A percentile compares a stretch with the other conserved stretches of the same genome.
Evolutionary conservation across 2,888 invertebrate genomes (phyloP).

Genomic region (Agrochola macilenta): DNA sequence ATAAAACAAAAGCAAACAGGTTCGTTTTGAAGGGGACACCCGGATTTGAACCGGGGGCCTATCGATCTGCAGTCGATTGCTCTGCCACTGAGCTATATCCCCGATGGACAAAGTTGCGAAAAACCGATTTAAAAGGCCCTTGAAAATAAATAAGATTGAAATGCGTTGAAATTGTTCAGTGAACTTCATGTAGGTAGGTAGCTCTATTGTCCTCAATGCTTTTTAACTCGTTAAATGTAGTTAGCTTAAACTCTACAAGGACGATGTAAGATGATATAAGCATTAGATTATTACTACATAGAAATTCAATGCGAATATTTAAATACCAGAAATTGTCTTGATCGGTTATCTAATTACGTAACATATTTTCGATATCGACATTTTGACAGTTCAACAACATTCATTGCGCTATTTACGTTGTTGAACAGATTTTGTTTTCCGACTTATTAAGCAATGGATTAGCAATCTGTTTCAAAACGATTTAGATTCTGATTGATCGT

Average conservation of each 20-base stretch:
- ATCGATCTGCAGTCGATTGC: slow-evolving; percentile 90
- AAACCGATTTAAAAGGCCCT: slow-evolving; percentile 5
- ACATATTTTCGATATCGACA: too few relatives aligned
- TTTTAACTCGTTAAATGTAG: not conserved
- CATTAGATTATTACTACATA: too few relatives aligned
- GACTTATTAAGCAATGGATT: too few relatives aligned
- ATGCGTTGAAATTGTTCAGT: not conserved
- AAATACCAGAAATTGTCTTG: not conserved
- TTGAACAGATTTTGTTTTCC: too few relatives aligned
- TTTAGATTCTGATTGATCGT: too few relatives aligned
- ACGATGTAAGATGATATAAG: not conserved
- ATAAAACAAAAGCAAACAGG: not conserved
- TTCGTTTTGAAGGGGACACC: slow-evolving; percentile 82
- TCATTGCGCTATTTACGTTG: too few relatives aligned
- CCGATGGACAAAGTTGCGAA: slow-evolving; percentile 49
- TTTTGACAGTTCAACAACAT: too few relatives aligned
- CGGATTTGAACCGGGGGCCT: slow-evolving; percentile 89
- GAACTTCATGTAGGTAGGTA: not conserved
- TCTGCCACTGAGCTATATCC: slow-evolving; percentile 88
- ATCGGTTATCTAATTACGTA: too few relatives aligned
- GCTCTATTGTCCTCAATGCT: not conserved
- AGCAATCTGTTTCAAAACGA: too few relatives aligned
- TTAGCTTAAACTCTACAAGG: not conserved
- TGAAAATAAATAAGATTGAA: slow-evolving; percentile 1
- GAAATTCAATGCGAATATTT: not conserved